Base-by-base conservation (phyloP, 1,140 invertebrate species). In the Manduca sexta region DNA sequence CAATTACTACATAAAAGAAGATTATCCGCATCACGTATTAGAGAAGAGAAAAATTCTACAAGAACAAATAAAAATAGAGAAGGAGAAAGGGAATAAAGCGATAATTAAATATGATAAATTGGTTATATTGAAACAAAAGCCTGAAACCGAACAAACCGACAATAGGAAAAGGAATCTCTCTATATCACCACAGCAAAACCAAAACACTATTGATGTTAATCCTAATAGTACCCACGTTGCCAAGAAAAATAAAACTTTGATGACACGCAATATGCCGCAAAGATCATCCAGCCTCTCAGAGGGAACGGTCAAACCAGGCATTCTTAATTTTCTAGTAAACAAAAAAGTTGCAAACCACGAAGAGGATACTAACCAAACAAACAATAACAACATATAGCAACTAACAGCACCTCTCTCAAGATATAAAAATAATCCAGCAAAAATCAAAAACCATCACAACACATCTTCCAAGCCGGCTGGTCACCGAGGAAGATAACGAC, bases 41-140 rank as follows among this genome's bases (percentile, higher is more conserved):
- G 17, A 41, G n/a, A 41, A 41, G 21, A 18, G 39, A 26, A 41
- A 26, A 41, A 15, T 16, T 5, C 18, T 41, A 8, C 39, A 41
- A 13, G 39, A 41, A 21, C 16, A 41, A 26, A 8, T 26, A 12
- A 18, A 41, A 13, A n/a, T 18, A 41, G 39, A 41, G 17, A 41
- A n/a, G 10, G 39, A 41, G 18, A 41, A 41, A 15, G 39, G 39
- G 8, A 41, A 41, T n/a, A 41, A 18, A 41, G 18, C 14, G 7
- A 21, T n/a, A 5, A 41, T 41, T 13, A 41, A 41, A 41, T 41
- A 41, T 26, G 39, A 41, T 14, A 41, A 41, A 21, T 15, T 41
- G 16, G 18, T 41, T 21, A 26, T 41, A 41, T 7, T 12, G 10
- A 41, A 13, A 41, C 18, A 6, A 41, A 41, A 18, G 21, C 41